Conservation (phyloP, 2,113 vertebrate species). For the Oreochromis aureus region DNA sequence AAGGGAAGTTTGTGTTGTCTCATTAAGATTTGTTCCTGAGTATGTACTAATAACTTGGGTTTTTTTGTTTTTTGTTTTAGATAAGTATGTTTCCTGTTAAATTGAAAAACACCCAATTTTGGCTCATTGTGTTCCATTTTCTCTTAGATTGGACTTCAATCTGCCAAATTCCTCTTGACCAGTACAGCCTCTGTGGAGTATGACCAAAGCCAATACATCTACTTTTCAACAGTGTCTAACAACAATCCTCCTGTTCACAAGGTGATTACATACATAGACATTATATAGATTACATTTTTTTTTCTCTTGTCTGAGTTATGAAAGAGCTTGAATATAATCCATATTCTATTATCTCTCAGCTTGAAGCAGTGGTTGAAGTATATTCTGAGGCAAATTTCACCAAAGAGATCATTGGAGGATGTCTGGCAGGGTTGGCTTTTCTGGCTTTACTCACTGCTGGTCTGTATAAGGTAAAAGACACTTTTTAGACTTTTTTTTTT, state of each 20-base stretch:
- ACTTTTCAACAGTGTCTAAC: slow-evolving; percentile 44
- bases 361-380: slow-evolving; percentile 69
- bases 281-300: not conserved
- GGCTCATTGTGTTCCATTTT: not conserved
- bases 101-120: not conserved
- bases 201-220: slow-evolving; percentile 62
- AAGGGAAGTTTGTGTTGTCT: not conserved
- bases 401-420: slow-evolving; percentile 70
- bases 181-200: slow-evolving; percentile 72
- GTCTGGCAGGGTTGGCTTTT: slow-evolving; percentile 69
- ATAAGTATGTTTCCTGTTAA: not conserved
- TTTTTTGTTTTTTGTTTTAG: not conserved
- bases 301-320: not conserved
- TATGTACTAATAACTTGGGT: not conserved
- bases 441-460: slow-evolving; percentile 64
- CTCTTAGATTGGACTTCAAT: not conserved
- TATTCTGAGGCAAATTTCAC: slow-evolving; percentile 51
- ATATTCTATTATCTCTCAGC: slow-evolving; percentile 37
- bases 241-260: slow-evolving; percentile 57
- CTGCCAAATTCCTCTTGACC: slow-evolving; percentile 53
- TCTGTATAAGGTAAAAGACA: slow-evolving; percentile 72
- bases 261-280: slow-evolving; percentile 46
- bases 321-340: not conserved
- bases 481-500: not conserved
- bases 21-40: not conserved